These are phyloP conservation scores for Nephrocerus scutellatus DNA, from an alignment of 2,888 invertebrate genomes.

Conservation along the genomic window DNA sequence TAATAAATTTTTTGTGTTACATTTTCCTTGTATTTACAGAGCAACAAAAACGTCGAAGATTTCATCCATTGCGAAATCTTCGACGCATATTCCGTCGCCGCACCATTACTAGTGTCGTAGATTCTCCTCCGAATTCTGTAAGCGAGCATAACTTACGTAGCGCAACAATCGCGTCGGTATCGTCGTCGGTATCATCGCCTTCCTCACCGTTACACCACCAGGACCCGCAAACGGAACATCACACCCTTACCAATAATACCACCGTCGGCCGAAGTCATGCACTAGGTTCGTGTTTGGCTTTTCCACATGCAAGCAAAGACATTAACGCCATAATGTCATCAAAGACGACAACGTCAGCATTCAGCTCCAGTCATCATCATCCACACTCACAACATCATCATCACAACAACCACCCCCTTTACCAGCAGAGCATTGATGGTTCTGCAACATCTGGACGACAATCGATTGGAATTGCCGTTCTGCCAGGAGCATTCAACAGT, in stretches of 20 bases:
- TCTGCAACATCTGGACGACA: slow-evolving; percentile 24
- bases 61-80: slow-evolving; percentile 46
- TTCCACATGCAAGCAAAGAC: neutral
- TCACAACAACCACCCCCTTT: neutral
- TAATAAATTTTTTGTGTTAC: no score
- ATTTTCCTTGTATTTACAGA: no score
- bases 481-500: slow-evolving; percentile 34
- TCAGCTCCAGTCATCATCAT: slow-evolving; percentile 17
- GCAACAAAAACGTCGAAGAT: slow-evolving; percentile 45
- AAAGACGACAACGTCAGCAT: slow-evolving; percentile 16
- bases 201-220: slow-evolving; percentile 39
- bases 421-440: neutral
- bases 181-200: slow-evolving; percentile 34
- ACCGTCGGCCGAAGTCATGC: slow-evolving; percentile 1
- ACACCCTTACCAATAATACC: slow-evolving; percentile 20
- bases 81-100: slow-evolving; percentile 47
- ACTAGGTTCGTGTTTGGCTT: neutral
- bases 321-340: slow-evolving; percentile 16
- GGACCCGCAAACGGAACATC: slow-evolving; percentile 25
- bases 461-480: slow-evolving; percentile 35
- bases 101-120: slow-evolving; percentile 40
- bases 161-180: slow-evolving; percentile 25
- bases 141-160: slow-evolving; percentile 41
- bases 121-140: slow-evolving; percentile 28
- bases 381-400: slow-evolving; percentile 17